These are phyloP conservation scores for Accipiter virgatus DNA, from an alignment of 2,113 vertebrate species.

Conservation along the genomic window DNA sequence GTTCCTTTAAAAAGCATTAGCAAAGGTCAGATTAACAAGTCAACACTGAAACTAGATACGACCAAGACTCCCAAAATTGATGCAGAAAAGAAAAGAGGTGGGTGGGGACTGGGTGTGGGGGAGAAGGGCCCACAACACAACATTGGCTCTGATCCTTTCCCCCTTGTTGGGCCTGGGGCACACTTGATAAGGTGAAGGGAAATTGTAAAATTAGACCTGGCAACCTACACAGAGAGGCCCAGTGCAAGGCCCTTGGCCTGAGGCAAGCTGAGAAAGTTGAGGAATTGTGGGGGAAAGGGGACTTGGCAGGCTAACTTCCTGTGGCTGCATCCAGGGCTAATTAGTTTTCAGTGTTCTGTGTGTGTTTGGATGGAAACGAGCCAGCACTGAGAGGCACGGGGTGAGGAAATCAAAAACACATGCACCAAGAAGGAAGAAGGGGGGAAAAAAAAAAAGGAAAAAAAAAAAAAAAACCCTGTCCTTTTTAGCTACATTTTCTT, in stretches of 20 bases:
- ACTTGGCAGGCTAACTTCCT: slow-evolving; percentile 89
- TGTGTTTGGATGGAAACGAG: slow-evolving; percentile 79
- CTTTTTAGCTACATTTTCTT: slow-evolving; percentile 74
- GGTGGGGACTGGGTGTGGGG: slow-evolving; percentile 59
- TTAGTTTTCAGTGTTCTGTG: slow-evolving; percentile 84
- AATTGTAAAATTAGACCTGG: slow-evolving; percentile 87
- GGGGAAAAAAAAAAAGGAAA: background rate
- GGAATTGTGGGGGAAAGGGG: slow-evolving; percentile 84
- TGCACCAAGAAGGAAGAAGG: slow-evolving; percentile 69
- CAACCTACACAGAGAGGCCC: slow-evolving; percentile 80
- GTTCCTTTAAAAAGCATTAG: slow-evolving; percentile 73
- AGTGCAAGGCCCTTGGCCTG: slow-evolving; percentile 72
- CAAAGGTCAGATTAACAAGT: slow-evolving; percentile 80
- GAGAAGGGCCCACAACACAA: slow-evolving; percentile 57
- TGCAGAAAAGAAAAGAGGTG: slow-evolving; percentile 55
- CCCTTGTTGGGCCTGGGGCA: slow-evolving; percentile 63
- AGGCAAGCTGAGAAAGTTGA: slow-evolving; percentile 79
- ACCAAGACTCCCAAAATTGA: slow-evolving; percentile 64
- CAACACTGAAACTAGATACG: slow-evolving; percentile 72
- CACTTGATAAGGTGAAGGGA: slow-evolving; percentile 80
- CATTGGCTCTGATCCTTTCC: slow-evolving; percentile 65
- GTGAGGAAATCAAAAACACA: slow-evolving; percentile 86
- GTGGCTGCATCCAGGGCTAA: slow-evolving; percentile 82
- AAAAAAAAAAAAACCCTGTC: background rate
- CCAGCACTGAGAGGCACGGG: slow-evolving; percentile 73